phyloP scores from a whole-genome alignment of 2,888 invertebrate species.

The Drosophila macrospina region DNA sequence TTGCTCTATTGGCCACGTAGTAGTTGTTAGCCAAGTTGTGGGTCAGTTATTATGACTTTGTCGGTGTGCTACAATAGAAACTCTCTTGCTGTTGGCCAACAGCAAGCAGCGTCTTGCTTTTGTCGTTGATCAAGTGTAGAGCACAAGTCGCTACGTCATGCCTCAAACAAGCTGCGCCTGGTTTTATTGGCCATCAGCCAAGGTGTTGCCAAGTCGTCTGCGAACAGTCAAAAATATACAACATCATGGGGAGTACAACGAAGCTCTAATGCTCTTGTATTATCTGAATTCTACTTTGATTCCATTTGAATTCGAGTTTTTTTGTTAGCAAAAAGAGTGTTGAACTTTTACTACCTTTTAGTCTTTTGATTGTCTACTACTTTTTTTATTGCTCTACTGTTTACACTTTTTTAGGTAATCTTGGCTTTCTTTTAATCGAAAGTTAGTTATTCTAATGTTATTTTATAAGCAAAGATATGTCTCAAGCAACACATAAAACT shows the following conservation, averaged over 20 bases:
- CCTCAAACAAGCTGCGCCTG: constrained; percentile 27
- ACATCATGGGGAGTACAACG: constrained; percentile 9
- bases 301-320: too few relatives aligned
- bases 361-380: too few relatives aligned
- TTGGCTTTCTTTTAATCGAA: too few relatives aligned
- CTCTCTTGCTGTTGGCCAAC: neutral
- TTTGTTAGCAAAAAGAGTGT: too few relatives aligned
- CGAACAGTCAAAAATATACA: constrained; percentile 38
- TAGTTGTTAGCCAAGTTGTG: constrained; percentile 33
- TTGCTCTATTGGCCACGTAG: constrained; percentile 49
- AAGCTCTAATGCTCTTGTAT: constrained; percentile 34
- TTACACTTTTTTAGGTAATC: too few relatives aligned
- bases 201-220: constrained; percentile 74
- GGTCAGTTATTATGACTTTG: constrained; percentile 29
- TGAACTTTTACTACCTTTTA: too few relatives aligned
- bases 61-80: constrained; percentile 10
- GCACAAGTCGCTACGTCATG: constrained; percentile 64
- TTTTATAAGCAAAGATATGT: too few relatives aligned
- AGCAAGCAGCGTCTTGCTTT: neutral
- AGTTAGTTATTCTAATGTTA: too few relatives aligned
- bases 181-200: constrained; percentile 48
- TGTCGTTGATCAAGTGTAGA: constrained; percentile 48
- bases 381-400: too few relatives aligned
- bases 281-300: neutral
- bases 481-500: too few relatives aligned